Base-by-base conservation (phyloP, 2,113 vertebrate genomes). In the Clarias magur region DNA sequence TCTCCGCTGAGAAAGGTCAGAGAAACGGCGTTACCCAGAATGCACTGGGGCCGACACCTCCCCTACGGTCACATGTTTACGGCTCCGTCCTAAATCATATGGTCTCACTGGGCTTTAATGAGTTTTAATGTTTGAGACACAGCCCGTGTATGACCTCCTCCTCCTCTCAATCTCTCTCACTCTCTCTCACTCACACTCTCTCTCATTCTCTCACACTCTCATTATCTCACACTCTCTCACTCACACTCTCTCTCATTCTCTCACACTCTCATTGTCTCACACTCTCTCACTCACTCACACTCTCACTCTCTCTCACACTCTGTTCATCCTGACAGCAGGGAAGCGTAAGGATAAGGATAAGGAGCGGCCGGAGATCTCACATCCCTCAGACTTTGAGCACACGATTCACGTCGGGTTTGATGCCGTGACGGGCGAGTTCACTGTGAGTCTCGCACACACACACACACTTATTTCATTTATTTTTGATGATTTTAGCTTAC, bases 361-460 rank as follows among this genome's bases (percentile, higher is more conserved):
- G 91, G 98, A 99, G 89, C 94, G 98, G 59, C 98, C 98, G 80
- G 98, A 99, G 93, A 99, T 99, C 91, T 99, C 98, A 56, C 97
- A 96, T 0, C 98, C 98, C 0, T 99, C 98, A 6, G 98, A 99
- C 90, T 99, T 99, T 94, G 98, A 99, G 81, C 98, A 99, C 65
- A 99, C 98, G 68, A 99, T 99, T 92, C 98, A 99, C 81, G 98
- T 99, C 68, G 98, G 98, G 84, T 99, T 99, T 82, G 98, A 99
- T 93, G 96, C 98, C 1, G 97, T 99, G 82, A 99, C 98, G 12
- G 98, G 98, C 93, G 98, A 99, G 93, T 99, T 99, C 93, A 99
- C 98, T 84, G 98, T 99, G 93, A 96, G 97, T 96, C 21, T 80
- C 8, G 3, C 10, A 3, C 13, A 13, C 80, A 25, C 56, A 6